These are phyloP conservation scores for Ageneiosus marmoratus DNA, from an alignment of 2,113 vertebrate genomes.

Conservation along the genomic window DNA sequence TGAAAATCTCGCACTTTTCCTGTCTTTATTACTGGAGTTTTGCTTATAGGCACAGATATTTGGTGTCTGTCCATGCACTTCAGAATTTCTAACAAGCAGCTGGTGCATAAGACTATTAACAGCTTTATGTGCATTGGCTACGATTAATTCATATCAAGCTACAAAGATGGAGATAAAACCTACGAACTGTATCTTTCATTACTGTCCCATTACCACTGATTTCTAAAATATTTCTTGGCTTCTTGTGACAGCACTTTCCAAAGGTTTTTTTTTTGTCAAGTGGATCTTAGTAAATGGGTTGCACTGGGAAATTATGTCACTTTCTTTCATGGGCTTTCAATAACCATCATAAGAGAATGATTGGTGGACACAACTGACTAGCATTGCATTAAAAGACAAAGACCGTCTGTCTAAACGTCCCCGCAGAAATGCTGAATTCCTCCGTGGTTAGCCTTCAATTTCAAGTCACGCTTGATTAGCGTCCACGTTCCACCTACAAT, in stretches of 20 bases:
- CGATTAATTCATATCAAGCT: constrained; percentile 9
- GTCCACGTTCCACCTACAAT: constrained; percentile 26
- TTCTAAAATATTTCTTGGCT: constrained; percentile 30
- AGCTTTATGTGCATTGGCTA: background rate
- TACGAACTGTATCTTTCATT: constrained; percentile 14
- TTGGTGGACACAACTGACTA: constrained; percentile 50
- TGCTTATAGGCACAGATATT: constrained; percentile 56
- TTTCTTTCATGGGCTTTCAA: constrained; percentile 46
- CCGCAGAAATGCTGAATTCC: constrained; percentile 39
- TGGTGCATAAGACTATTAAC: constrained; percentile 32
- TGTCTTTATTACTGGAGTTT: constrained; percentile 36
- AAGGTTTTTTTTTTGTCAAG: constrained; percentile 37
- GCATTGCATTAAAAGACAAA: constrained; percentile 40
- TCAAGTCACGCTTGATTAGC: constrained; percentile 45
- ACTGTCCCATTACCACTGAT: constrained; percentile 21
- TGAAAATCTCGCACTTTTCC: constrained; percentile 9
- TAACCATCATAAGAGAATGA: constrained; percentile 46
- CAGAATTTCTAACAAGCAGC: constrained; percentile 61
- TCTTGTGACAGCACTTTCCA: constrained; percentile 15
- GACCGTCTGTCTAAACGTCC: constrained; percentile 49
- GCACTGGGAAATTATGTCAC: constrained; percentile 35
- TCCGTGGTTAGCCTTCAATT: constrained; percentile 47
- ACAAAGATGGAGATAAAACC: constrained; percentile 5
- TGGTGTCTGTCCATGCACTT: constrained; percentile 57
- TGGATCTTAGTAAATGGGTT: constrained; percentile 46